Evolutionary conservation across 2,888 invertebrate species (phyloP), one percentile per base, ranked within the genome.

Genomic region (Leucania comma): DNA sequence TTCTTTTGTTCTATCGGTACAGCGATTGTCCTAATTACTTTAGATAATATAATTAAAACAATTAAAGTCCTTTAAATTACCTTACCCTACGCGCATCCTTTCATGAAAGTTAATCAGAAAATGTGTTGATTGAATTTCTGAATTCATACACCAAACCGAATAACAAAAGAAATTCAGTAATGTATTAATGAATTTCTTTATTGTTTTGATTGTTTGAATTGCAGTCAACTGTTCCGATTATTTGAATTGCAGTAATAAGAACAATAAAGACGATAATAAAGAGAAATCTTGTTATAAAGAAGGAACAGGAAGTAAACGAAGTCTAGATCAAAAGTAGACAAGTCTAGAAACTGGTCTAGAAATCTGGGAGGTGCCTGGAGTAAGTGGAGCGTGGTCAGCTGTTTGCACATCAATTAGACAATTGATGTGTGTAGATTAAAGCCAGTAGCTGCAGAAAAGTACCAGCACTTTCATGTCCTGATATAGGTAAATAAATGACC

Each of bases 331-430:
- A 50, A 53, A 46, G 38, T 62, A 82, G 78, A 68, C 77, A 66
- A 63, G 85, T 81, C 83, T 89, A 87, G 89, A 91, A 90, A 91
- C 88, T 87, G 64, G 87, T 85, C 80, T 89, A 92, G 92, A 93
- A 91, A 92, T 88, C 90, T 72, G 78, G 87, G 89, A 87, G 88
- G 85, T 77, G 72, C 86, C 72, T 69, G 73, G 69, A 77, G 74
- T 78, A 90, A 92, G 84, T 93, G 87, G 91, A 92, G 92, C 92
- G 88, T 88, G 87, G 72, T 77, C 74, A 56, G 62, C 53, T 75
- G 75, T 75, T 66, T 66, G 74, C 68, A 69, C 73, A 79, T 83
- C 77, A 84, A 83, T 84, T 85, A 83, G 63, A 78, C 68, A 83
- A 83, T 83, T 83, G 80, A 75, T 76, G 80, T 75, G 66, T 76